These are phyloP conservation scores for Saccostrea glomerata DNA, from an alignment of 1,140 invertebrate species.

Conservation along the genomic window DNA sequence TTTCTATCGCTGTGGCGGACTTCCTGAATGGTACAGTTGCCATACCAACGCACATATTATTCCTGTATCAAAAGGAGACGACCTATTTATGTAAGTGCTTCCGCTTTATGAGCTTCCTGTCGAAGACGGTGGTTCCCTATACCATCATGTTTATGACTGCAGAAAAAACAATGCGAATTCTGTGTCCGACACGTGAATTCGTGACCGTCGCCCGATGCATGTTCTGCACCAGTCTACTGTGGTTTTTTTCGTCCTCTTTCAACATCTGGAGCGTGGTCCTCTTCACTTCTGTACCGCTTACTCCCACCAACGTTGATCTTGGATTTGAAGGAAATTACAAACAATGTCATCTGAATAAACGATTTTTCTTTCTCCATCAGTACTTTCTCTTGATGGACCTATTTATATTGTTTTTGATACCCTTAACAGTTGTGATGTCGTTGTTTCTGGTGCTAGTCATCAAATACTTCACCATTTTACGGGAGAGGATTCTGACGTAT, in stretches of 20 bases:
- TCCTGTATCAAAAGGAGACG: slow-evolving; percentile 43
- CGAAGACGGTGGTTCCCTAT: slow-evolving; percentile 67
- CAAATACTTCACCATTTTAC: slow-evolving; percentile 54
- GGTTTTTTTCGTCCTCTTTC: slow-evolving; percentile 71
- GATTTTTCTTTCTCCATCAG: slow-evolving; percentile 61
- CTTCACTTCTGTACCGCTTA: slow-evolving; percentile 53
- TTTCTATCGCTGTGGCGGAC: slow-evolving; percentile 68
- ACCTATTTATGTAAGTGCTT: slow-evolving; percentile 66
- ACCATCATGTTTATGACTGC: slow-evolving; percentile 65
- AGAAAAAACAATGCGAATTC: slow-evolving; percentile 61
- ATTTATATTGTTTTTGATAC: slow-evolving; percentile 60
- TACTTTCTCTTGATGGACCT: slow-evolving; percentile 63
- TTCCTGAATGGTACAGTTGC: slow-evolving; percentile 62
- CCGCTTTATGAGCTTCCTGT: slow-evolving; percentile 63
- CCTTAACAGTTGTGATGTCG: slow-evolving; percentile 33
- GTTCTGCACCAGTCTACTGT: slow-evolving; percentile 68
- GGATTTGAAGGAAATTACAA: background rate
- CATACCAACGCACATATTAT: slow-evolving; percentile 62
- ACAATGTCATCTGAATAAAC: slow-evolving; percentile 60
- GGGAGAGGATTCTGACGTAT: slow-evolving; percentile 54
- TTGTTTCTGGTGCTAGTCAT: slow-evolving; percentile 41
- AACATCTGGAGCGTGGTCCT: slow-evolving; percentile 72
- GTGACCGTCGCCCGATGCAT: slow-evolving; percentile 67
- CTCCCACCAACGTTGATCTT: background rate
- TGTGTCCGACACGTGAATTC: slow-evolving; percentile 60